These are phyloP conservation scores for Reticulitermes lucifugus DNA, from an alignment of 2,888 invertebrate genomes.

Conservation along the genomic window DNA sequence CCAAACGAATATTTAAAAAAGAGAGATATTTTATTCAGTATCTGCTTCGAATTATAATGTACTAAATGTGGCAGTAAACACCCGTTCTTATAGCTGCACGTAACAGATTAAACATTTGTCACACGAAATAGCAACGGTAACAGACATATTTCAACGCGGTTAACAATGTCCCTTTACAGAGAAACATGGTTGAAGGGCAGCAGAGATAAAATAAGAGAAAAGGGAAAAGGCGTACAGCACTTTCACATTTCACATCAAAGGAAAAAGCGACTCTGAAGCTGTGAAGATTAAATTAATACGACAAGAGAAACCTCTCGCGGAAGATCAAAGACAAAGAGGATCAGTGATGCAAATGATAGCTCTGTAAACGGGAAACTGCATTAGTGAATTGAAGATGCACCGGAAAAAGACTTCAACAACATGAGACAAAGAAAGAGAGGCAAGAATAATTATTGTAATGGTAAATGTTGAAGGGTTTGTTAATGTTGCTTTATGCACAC, in stretches of 20 bases:
- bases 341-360: not conserved
- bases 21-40: no score
- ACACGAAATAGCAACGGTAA: not conserved
- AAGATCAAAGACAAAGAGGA: constrained; percentile 16
- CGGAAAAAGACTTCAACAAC: not conserved
- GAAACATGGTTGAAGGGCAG: not conserved
- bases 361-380: constrained; percentile 18
- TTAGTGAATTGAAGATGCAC: constrained; percentile 3
- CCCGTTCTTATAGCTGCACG: no score
- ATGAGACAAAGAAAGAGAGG: no score
- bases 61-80: no score
- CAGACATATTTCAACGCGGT: not conserved
- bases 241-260: constrained; percentile 19
- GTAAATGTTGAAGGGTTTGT: no score
- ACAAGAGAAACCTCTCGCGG: constrained; percentile 3
- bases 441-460: not conserved
- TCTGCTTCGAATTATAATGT: no score
- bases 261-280: constrained; percentile 1
- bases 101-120: no score
- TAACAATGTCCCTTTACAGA: not conserved
- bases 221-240: not conserved
- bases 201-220: constrained; percentile 8
- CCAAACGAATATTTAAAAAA: no score
- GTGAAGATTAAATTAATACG: constrained; percentile 23
- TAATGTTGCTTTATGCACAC: no score